Base-by-base conservation (phyloP, 2,888 invertebrate species). In the Rhaphigaster nebulosa region DNA sequence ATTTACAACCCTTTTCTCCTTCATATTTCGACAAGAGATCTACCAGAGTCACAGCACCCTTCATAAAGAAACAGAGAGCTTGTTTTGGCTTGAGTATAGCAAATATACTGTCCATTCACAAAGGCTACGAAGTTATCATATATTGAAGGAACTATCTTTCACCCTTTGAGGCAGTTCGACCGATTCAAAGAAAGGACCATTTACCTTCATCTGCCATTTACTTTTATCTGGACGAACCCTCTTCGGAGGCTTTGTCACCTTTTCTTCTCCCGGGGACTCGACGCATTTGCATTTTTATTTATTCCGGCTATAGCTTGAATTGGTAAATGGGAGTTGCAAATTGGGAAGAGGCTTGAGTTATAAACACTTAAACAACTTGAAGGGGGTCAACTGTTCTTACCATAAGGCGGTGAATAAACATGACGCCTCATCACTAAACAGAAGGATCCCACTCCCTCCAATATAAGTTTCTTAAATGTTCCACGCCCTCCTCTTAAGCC, bases 61-160 rank as follows among this genome's bases (percentile, higher is more conserved):
- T n/a, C 70, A 76, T 76, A 76, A 76, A 38, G 38, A 76, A 76
- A 65, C 45, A 84, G 45, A 41, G 12, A n/a, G 26, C 13, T 84
- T 50, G 26, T 45, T 84, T 84, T 26, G 84, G 84, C 2, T 84
- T 15, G 41, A 41, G 41, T 80, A 8, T n/a, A 26, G 45, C 45
- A 13, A 84, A 84, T 84, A 38, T 15, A n/a, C 41, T 45, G 41
- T n/a, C 84, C 45, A 45, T n/a, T 45, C n/a, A 45, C 45, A 84
- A 84, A 84, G 84, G 84, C 5, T 45, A 84, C 45, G 26, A 41
- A 84, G 84, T 84, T 84, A 84, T 84, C 84, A 84, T 84, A 84
- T 50, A 84, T 84, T 45, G 84, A 84, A 50, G 45, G 26, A 84
- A n/a, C 84, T 84, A 84, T n/a, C 45, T 50, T 50, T 26, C 84